phyloP scores from a whole-genome alignment of 2,113 vertebrate genomes.

The Rhea pennata region DNA sequence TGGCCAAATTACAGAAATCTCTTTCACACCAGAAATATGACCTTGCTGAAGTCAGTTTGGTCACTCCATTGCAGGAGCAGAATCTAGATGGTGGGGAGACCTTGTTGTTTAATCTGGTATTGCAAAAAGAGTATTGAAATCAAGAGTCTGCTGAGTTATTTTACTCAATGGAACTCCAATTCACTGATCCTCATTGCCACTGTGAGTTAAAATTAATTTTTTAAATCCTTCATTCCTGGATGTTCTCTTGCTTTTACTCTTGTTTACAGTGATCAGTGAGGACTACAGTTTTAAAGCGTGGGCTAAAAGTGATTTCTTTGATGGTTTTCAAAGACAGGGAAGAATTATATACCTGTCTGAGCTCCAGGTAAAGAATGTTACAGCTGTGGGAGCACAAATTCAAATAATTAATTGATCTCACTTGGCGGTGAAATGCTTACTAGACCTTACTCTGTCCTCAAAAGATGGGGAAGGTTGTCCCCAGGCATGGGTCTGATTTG shows the following conservation, averaged over 20 bases:
- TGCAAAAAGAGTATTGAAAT: not conserved
- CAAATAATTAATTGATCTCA: conserved; percentile 58
- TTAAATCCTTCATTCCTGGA: not conserved
- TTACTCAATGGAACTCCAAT: not conserved
- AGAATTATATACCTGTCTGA: conserved; percentile 71
- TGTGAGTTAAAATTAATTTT: not conserved
- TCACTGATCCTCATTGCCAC: not conserved
- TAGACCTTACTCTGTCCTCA: conserved; percentile 50
- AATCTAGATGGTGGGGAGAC: not conserved
- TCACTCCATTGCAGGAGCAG: not conserved
- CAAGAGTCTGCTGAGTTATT: not conserved
- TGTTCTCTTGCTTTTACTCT: not conserved
- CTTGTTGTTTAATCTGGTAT: not conserved
- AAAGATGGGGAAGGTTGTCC: not conserved
- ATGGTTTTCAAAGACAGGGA: conserved; percentile 65
- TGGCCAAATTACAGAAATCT: conserved; percentile 1
- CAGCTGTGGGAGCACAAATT: conserved; percentile 52
- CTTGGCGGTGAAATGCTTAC: conserved; percentile 4
- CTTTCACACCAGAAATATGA: not conserved
- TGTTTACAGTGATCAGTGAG: not conserved
- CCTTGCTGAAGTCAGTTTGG: not conserved
- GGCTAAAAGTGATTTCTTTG: conserved; percentile 57
- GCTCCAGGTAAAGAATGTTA: conserved; percentile 65
- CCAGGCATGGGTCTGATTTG: not conserved
- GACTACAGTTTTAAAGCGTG: conserved; percentile 22